A percentile compares a stretch with the other conserved stretches of the same genome.
phyloP scores from a whole-genome alignment of 2,888 invertebrate species.

The Lasioglossum morio region DNA sequence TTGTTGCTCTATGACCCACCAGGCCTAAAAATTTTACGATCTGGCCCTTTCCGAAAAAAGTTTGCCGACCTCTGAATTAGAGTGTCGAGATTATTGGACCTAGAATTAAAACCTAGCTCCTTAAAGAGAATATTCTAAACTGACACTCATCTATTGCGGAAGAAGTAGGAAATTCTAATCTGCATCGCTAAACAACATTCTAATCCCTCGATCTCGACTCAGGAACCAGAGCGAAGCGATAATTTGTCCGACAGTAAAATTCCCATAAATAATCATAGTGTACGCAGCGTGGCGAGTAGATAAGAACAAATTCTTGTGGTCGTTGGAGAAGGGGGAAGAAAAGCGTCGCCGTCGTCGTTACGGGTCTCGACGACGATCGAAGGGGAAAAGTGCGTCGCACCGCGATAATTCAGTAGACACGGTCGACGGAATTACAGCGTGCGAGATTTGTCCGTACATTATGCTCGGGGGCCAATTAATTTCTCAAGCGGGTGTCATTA shows the following conservation, averaged over 20 bases:
- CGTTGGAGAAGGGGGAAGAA: not conserved
- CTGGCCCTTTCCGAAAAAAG: too few species aligned
- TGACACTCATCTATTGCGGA: not conserved
- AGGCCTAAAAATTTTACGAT: too few species aligned
- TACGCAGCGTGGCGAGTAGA: not conserved
- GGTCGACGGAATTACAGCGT: conserved; percentile 44
- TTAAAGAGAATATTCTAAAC: not conserved
- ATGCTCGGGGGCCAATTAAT: conserved; percentile 54
- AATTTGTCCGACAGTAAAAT: not conserved
- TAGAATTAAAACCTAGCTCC: too few species aligned
- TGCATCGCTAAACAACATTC: not conserved
- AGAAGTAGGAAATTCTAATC: not conserved
- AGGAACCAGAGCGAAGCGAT: not conserved
- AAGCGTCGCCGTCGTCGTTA: not conserved
- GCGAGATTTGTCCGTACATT: conserved; percentile 57
- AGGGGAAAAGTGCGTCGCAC: conserved; percentile 16
- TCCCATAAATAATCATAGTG: not conserved
- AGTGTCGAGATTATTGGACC: too few species aligned
- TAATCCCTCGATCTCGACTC: not conserved
- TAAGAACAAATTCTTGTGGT: not conserved
- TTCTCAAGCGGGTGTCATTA: conserved; percentile 48
- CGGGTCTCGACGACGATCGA: not conserved
- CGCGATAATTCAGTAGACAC: conserved; percentile 21
- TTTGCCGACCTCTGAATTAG: too few species aligned
- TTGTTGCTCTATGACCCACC: too few species aligned